These are phyloP conservation scores for Amiota communis DNA, from an alignment of 2,888 invertebrate species.

Conservation along the genomic window DNA sequence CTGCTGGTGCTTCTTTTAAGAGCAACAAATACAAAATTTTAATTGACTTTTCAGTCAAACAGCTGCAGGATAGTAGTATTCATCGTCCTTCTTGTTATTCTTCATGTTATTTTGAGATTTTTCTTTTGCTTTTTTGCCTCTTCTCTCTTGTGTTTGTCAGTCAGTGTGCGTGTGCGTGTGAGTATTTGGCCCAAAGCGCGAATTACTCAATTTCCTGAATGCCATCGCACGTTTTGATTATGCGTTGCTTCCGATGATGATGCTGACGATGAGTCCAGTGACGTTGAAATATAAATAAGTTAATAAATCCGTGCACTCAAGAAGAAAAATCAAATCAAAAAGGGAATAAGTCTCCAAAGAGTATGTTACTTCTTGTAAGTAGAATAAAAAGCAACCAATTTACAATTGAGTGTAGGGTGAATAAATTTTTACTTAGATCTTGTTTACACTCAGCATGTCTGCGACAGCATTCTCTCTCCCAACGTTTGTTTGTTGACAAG, in stretches of 20 bases:
- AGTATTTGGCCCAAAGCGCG: conserved; percentile 6
- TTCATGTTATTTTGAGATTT: not conserved
- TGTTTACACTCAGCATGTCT: too few species aligned
- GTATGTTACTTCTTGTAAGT: conserved; percentile 11
- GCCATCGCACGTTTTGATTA: conserved; percentile 13
- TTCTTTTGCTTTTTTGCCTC: not conserved
- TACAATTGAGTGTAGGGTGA: too few species aligned
- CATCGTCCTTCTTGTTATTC: not conserved
- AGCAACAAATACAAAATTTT: conserved; percentile 12
- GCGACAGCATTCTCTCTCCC: too few species aligned
- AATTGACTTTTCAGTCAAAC: conserved; percentile 23
- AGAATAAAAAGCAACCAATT: not conserved
- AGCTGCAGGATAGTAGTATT: conserved; percentile 3
- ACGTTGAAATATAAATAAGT: not conserved
- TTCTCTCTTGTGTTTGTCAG: not conserved
- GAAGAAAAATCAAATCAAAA: not conserved
- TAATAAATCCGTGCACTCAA: not conserved
- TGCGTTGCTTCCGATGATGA: not conserved
- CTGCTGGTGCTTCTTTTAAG: not conserved
- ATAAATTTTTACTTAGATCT: too few species aligned
- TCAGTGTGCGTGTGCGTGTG: not conserved
- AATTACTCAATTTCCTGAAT: conserved; percentile 17
- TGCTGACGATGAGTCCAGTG: not conserved
- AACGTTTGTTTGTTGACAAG: too few species aligned
- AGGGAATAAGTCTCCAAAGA: not conserved